A percentile compares a stretch with the other conserved stretches of the same genome.
phyloP scores from a whole-genome alignment of 2,888 invertebrate genomes.

The Phoenoteleia sp. region DNA sequence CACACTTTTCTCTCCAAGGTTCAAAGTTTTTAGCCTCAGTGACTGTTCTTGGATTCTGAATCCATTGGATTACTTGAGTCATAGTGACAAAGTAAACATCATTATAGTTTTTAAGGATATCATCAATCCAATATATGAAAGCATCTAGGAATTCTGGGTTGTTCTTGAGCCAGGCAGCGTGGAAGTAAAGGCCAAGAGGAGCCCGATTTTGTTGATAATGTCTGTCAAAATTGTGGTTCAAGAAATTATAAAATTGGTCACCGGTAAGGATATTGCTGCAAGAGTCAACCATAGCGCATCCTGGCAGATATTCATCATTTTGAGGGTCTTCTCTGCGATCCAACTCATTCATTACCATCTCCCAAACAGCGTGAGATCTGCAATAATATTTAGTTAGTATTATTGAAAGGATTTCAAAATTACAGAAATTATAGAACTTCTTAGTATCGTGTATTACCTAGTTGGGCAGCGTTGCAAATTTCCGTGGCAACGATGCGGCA shows the following conservation, averaged over 20 bases:
- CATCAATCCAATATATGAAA: conserved; percentile 97
- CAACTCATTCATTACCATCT: conserved; percentile 98
- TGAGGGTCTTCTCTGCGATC: conserved; percentile 97
- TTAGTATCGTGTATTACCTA: too few relatives aligned
- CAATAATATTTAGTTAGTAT: too few relatives aligned
- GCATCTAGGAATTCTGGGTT: conserved; percentile 97
- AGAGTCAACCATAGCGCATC: conserved; percentile 98
- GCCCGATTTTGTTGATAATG: conserved; percentile 98
- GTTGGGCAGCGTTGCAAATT: conserved; percentile 97
- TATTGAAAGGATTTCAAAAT: too few relatives aligned
- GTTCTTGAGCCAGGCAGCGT: conserved; percentile 98
- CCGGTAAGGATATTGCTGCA: conserved; percentile 97
- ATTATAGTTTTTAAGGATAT: conserved; percentile 93
- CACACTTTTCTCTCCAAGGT: conserved; percentile 97
- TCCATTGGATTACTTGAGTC: conserved; percentile 99
- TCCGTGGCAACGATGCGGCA: conserved; percentile 98
- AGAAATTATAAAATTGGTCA: conserved; percentile 95
- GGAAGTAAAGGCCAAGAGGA: conserved; percentile 97
- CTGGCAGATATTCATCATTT: conserved; percentile 96
- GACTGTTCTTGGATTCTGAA: conserved; percentile 95
- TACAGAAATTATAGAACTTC: too few relatives aligned
- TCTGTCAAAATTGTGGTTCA: conserved; percentile 98
- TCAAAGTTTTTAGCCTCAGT: conserved; percentile 96
- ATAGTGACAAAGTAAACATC: conserved; percentile 98
- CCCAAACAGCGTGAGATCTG: conserved; percentile 98